Conservation (phyloP, 2,797 vertebrate species). For the Pantherophis alleghaniensis region DNA sequence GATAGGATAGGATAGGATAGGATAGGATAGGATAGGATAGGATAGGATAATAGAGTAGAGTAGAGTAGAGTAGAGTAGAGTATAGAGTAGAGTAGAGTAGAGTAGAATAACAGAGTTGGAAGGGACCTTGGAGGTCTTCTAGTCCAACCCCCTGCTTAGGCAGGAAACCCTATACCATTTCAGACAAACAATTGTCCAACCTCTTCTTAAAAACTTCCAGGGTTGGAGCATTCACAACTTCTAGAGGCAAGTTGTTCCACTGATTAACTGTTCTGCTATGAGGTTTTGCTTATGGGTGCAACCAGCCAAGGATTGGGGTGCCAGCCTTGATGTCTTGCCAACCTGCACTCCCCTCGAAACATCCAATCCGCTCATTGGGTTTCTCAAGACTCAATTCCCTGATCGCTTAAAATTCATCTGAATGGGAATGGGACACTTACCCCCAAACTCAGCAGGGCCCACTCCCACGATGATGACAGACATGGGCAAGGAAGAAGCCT, state of each 20-base stretch:
- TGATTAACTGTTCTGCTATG: not conserved
- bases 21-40: not conserved
- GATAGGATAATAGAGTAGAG: too few species aligned
- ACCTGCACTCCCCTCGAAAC: not conserved
- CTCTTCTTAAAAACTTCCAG: not conserved
- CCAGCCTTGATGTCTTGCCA: not conserved
- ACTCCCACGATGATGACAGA: constrained; percentile 96
- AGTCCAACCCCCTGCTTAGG: too few species aligned
- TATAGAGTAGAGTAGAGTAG: too few species aligned
- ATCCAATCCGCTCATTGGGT: not conserved
- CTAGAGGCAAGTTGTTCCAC: not conserved
- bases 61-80: too few species aligned
- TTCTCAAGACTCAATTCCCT: not conserved
- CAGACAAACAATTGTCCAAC: not conserved
- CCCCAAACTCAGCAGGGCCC: constrained; percentile 94
- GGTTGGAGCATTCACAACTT: not conserved
- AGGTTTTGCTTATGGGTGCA: not conserved
- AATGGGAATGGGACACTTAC: constrained; percentile 72
- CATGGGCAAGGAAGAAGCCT: constrained; percentile 90
- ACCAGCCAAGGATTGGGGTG: not conserved
- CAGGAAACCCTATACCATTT: not conserved
- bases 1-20: too few species aligned
- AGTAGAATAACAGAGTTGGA: too few species aligned
- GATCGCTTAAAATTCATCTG: not conserved
- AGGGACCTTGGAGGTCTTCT: too few species aligned